Conservation (phyloP, 2,113 vertebrate genomes). For the Syrrhaptes paradoxus region DNA sequence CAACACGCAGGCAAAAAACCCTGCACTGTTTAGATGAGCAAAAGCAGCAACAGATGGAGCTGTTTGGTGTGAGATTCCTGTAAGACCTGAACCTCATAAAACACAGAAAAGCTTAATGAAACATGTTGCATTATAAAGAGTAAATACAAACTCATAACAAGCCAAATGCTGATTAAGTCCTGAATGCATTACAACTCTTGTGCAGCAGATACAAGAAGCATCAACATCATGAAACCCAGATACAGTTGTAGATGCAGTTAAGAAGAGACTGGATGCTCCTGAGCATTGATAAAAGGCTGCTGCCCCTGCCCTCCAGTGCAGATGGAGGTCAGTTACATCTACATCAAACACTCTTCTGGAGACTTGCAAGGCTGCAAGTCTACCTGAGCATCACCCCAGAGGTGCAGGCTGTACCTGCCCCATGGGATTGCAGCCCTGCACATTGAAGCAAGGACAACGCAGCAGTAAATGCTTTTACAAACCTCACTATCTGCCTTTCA, state of each 20-base stretch:
- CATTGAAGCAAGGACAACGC: not conserved
- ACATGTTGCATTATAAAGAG: not conserved
- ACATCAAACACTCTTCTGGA: not conserved
- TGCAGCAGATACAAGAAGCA: not conserved
- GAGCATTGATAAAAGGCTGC: not conserved
- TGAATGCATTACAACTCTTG: not conserved
- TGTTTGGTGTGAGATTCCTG: not conserved
- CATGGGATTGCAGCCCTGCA: not conserved
- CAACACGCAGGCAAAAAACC: not conserved
- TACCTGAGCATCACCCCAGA: not conserved
- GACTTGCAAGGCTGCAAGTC: not conserved
- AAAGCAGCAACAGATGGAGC: not conserved
- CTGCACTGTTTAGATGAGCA: not conserved
- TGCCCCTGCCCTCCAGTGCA: not conserved
- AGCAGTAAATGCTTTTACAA: not conserved
- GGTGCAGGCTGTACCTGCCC: not conserved
- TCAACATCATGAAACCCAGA: not conserved
- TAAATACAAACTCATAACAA: not conserved
- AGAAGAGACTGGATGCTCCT: not conserved
- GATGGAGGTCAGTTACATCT: not conserved
- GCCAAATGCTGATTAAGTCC: not conserved
- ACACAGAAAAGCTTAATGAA: not conserved
- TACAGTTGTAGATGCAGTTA: not conserved
- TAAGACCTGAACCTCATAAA: not conserved
- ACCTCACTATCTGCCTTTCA: not conserved